Base-by-base conservation (phyloP, 35 echinoderm and acorn worm genomes). In the Nesometra sesokonis region DNA sequence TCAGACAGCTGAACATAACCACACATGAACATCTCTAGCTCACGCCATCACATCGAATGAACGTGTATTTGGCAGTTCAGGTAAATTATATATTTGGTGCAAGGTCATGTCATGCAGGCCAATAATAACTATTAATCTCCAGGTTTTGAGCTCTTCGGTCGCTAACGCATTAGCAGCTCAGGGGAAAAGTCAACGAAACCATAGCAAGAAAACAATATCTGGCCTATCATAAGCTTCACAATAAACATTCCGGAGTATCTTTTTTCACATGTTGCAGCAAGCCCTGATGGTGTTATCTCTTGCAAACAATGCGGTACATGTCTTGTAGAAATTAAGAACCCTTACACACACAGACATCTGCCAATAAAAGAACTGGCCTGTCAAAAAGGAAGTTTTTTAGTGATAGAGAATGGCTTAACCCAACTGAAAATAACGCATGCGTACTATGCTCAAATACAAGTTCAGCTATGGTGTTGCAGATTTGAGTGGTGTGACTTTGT, bases 251-350 rank as follows among this genome's bases (percentile, higher is more conserved):
- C 5, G 43, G 79, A n/a, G 11, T 84, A 0, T 29, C 31, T 31
- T 83, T n/a, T n/a, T n/a, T n/a, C n/a, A n/a, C n/a, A n/a, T n/a
- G n/a, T n/a, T n/a, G n/a, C n/a, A n/a, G n/a, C n/a, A n/a, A n/a
- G n/a, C n/a, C n/a, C n/a, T n/a, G n/a, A n/a, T n/a, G 86, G 47
- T 7, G 84, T 85, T 47, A 33, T 92, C n/a, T 37, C 38, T 31
- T 92, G 90, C n/a, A 82, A 79, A 46, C 21, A 80, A 23, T 89
- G 90, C 88, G 90, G 90, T 19, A 47, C 8, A 47, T 85, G 90
- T 13, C 76, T 92, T 13, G 3, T 92, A 11, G 90, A 92, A 46
- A 57, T 88, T 29, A 92, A 92, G 35, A 92, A 92, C 78, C 86
- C 90, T 77, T 91, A 83, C 47, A 91, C 78, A 32, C 46, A 91